Conservation (phyloP, 2,797 vertebrate genomes). For the Pseudochromis fuscus region DNA sequence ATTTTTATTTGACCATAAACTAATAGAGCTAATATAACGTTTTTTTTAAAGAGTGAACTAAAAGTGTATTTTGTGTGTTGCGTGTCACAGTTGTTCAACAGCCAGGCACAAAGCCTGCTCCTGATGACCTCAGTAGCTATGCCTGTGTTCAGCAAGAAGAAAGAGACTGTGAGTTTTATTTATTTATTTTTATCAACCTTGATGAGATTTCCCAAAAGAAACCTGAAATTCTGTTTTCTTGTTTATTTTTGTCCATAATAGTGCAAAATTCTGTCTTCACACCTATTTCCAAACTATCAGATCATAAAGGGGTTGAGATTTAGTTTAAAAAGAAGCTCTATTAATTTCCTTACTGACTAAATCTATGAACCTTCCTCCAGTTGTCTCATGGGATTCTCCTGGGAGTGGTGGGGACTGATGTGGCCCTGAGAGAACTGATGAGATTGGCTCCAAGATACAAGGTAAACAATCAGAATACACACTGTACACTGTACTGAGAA, state of each 20-base stretch:
- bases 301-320: too few relatives aligned
- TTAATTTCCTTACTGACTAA: too few relatives aligned
- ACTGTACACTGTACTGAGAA: neutral
- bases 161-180: slow-evolving; percentile 90
- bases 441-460: slow-evolving; percentile 94
- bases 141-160: slow-evolving; percentile 98
- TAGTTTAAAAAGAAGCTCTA: too few relatives aligned
- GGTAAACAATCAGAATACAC: slow-evolving; percentile 80
- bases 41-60: neutral
- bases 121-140: slow-evolving; percentile 97
- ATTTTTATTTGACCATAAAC: neutral
- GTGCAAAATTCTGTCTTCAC: neutral
- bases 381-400: slow-evolving; percentile 95
- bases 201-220: neutral
- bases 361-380: slow-evolving; percentile 71
- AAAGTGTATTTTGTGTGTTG: slow-evolving; percentile 11
- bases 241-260: neutral
- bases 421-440: slow-evolving; percentile 93
- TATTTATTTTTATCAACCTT: neutral
- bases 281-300: too few relatives aligned
- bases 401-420: slow-evolving; percentile 95
- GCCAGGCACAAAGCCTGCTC: slow-evolving; percentile 89
- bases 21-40: neutral
- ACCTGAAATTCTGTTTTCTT: neutral
- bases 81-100: slow-evolving; percentile 88